phyloP scores from a whole-genome alignment of 2,797 vertebrate genomes.

The Podargus strigoides region DNA sequence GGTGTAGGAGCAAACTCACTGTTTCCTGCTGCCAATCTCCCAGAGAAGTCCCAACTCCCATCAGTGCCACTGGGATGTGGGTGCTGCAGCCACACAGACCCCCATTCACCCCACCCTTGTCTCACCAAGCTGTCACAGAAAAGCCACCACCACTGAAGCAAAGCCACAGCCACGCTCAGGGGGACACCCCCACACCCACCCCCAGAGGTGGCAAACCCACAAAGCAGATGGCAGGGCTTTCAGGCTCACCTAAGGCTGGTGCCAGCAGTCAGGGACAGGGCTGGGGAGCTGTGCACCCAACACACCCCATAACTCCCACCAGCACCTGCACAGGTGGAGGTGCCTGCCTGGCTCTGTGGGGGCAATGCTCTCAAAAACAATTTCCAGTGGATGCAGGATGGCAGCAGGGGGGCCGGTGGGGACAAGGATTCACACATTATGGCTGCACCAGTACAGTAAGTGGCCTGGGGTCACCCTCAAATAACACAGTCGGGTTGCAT shows the following conservation, averaged over 20 bases:
- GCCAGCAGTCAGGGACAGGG: rapidly evolving
- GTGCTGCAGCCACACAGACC: background rate
- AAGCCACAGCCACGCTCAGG: background rate
- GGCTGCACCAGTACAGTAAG: rapidly evolving
- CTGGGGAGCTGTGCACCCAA: background rate
- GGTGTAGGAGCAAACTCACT: rapidly evolving
- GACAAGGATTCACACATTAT: rapidly evolving
- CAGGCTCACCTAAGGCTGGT: rapidly evolving
- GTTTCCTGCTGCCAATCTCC: background rate
- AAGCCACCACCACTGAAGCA: constrained; percentile 2
- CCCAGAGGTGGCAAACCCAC: background rate
- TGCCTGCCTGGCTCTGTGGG: background rate
- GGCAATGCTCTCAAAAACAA: rapidly evolving
- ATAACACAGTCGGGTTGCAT: background rate
- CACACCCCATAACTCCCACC: background rate
- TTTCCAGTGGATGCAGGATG: rapidly evolving
- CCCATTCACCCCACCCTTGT: rapidly evolving
- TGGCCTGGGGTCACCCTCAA: background rate
- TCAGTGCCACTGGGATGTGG: background rate
- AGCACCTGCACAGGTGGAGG: too few species aligned
- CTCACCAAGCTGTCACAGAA: background rate
- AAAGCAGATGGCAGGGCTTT: rapidly evolving
- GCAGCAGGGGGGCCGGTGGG: background rate
- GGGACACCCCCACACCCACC: background rate
- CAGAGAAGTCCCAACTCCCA: background rate